phyloP scores from a whole-genome alignment of 2,888 invertebrate genomes.

The Ecdyonurus torrentis region DNA sequence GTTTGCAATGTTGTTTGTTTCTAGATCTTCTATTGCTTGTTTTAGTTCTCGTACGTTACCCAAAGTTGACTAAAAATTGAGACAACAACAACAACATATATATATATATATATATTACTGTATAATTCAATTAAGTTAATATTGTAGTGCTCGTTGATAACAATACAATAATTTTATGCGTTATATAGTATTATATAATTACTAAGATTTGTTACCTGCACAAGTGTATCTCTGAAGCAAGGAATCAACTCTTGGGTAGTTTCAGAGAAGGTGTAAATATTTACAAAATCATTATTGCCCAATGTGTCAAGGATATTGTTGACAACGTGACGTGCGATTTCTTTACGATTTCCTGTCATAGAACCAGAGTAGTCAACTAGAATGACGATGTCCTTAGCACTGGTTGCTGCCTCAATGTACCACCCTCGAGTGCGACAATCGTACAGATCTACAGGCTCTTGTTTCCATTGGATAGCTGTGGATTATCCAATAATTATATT shows the following conservation, averaged over 20 bases:
- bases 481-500: conserved; percentile 7
- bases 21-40: conserved; percentile 55
- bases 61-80: conserved; percentile 57
- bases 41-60: conserved; percentile 72
- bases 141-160: no score
- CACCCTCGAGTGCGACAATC: conserved; percentile 89
- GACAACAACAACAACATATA: no score
- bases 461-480: conserved; percentile 58
- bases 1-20: conserved; percentile 82
- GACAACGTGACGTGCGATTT: conserved; percentile 42
- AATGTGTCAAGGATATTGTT: conserved; percentile 77
- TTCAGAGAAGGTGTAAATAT: conserved; percentile 83
- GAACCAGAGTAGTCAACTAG: conserved; percentile 81
- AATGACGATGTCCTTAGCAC: conserved; percentile 86
- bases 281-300: conserved; percentile 95
- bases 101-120: no score
- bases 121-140: no score
- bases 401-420: conserved; percentile 96
- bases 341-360: conserved; percentile 48
- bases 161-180: conserved; percentile 6
- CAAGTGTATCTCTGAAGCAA: conserved; percentile 76
- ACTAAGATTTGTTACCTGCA: conserved; percentile 76
- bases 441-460: conserved; percentile 76
- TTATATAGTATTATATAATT: no score
- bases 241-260: conserved; percentile 50